phyloP scores from a whole-genome alignment of 2,113 vertebrate species.

The Ammodytes marinus region DNA sequence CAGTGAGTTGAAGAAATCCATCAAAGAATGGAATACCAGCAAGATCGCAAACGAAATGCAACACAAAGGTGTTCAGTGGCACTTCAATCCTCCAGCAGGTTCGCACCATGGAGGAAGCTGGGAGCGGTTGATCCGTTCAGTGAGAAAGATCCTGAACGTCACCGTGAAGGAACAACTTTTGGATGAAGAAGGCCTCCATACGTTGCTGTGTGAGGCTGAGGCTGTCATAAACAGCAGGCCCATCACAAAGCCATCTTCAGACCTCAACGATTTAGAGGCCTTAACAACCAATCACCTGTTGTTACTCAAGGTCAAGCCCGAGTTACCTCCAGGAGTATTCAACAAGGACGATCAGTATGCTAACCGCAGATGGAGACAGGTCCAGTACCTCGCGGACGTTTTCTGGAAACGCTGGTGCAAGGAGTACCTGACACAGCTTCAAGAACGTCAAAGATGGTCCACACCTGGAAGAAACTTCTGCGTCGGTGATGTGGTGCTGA shows the following conservation, averaged over 20 bases:
- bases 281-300: conserved; percentile 32
- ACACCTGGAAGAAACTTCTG: conserved; percentile 24
- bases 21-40: conserved; percentile 5
- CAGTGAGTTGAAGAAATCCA: background rate
- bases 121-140: conserved; percentile 25
- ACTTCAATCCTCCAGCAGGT: conserved; percentile 30
- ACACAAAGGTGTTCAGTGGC: conserved; percentile 17
- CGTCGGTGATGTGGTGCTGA: conserved; percentile 46
- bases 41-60: background rate
- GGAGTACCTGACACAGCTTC: conserved; percentile 18
- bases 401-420: conserved; percentile 53
- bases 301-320: no score
- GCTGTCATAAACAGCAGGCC: conserved; percentile 43
- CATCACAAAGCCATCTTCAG: conserved; percentile 39
- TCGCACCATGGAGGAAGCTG: conserved; percentile 32
- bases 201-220: conserved; percentile 21
- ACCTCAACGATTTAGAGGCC: conserved; percentile 50
- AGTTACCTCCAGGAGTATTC: no score
- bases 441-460: conserved; percentile 41
- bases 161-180: conserved; percentile 28
- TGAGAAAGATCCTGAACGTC: conserved; percentile 35
- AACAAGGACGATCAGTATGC: no score
- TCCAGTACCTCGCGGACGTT: background rate
- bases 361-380: conserved; percentile 36
- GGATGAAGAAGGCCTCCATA: conserved; percentile 47